Percentiles rank a stretch among this genome's conserved stretches.
These are phyloP conservation scores for Philypnodon macrostomus DNA, from an alignment of 2,797 vertebrate species.

Conservation along the genomic window DNA sequence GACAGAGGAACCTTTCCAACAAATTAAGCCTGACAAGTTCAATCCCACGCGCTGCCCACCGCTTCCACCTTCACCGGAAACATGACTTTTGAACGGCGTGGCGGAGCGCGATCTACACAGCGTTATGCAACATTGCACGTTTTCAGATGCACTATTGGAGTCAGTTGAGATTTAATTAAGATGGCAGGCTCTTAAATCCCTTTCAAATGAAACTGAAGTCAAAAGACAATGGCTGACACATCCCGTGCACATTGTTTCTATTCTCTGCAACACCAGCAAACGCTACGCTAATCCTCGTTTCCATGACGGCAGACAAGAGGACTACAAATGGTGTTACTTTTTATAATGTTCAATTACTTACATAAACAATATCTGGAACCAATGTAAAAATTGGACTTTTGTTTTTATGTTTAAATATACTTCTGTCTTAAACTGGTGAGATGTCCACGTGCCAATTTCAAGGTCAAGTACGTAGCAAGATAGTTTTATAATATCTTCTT, in stretches of 20 bases:
- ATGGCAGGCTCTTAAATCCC: constrained; percentile 90
- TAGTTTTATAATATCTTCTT: no score
- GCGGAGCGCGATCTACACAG: constrained; percentile 77
- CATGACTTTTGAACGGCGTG: constrained; percentile 47
- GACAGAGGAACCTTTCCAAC: constrained; percentile 18
- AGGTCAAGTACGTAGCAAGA: not conserved
- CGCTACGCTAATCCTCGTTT: constrained; percentile 86
- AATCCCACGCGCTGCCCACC: constrained; percentile 9
- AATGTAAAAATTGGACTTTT: not conserved
- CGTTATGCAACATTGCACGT: constrained; percentile 85
- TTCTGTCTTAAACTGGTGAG: not conserved
- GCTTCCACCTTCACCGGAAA: constrained; percentile 26
- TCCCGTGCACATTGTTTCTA: constrained; percentile 85
- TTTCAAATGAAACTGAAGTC: constrained; percentile 88
- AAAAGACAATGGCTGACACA: constrained; percentile 88
- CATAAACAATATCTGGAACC: constrained; percentile 68
- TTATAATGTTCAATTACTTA: constrained; percentile 81
- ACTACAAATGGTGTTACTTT: constrained; percentile 79
- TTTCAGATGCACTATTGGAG: constrained; percentile 88
- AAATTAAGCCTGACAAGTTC: constrained; percentile 26
- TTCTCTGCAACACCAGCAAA: constrained; percentile 83
- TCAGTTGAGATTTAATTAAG: constrained; percentile 97
- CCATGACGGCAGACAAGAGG: constrained; percentile 89
- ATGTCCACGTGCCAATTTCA: not conserved
- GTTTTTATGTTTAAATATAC: not conserved